Evolutionary conservation across 2,113 vertebrate species (phyloP).

Genomic region (Neogale vison): DNA sequence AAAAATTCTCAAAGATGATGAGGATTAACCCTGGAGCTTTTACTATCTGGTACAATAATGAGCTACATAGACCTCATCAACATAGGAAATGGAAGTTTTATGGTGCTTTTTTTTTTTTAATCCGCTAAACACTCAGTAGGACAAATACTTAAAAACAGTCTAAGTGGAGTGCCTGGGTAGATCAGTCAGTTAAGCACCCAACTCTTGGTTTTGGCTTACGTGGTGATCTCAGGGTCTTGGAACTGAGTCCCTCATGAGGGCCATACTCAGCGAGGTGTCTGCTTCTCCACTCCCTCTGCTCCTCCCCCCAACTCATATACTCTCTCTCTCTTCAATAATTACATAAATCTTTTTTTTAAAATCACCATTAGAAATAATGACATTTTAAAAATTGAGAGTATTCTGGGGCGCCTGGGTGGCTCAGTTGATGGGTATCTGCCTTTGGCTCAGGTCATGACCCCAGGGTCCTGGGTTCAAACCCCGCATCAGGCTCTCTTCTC

Average conservation of each 20-base stretch:
- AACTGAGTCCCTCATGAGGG: background rate
- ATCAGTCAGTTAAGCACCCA: background rate
- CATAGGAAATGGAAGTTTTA: background rate
- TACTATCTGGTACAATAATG: background rate
- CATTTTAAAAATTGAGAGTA: background rate
- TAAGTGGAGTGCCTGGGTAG: background rate
- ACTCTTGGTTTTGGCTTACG: background rate
- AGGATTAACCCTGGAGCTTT: background rate
- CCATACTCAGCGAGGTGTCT: background rate
- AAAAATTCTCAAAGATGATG: background rate
- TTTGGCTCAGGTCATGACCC: too few relatives aligned
- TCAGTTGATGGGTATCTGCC: too few relatives aligned
- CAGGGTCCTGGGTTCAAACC: too few relatives aligned
- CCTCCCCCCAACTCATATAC: background rate
- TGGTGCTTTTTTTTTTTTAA: background rate
- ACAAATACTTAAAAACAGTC: background rate
- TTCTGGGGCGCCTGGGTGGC: too few relatives aligned
- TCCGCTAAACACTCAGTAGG: background rate
- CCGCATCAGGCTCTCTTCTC: too few relatives aligned
- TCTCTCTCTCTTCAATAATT: background rate
- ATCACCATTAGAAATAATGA: background rate
- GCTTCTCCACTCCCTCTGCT: background rate
- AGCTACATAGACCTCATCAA: background rate
- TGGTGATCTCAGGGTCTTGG: background rate
- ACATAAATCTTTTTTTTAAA: background rate